Conservation (phyloP, 92 coral and sea anemone genomes). For the Actinostola sp. region DNA sequence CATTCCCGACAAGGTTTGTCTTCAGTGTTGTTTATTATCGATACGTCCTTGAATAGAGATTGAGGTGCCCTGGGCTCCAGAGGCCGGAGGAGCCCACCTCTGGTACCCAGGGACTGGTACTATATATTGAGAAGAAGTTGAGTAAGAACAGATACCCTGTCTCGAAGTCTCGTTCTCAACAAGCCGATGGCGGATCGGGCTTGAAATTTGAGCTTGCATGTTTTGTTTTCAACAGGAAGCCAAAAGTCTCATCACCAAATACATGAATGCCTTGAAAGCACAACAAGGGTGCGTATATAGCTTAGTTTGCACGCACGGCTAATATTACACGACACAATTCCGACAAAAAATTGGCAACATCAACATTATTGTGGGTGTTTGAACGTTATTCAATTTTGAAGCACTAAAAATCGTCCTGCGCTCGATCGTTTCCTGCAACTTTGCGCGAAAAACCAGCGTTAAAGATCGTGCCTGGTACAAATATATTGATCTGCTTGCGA, state of each 20-base stretch:
- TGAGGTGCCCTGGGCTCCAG: not conserved
- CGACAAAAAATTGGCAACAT: not conserved
- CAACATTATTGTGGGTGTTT: not conserved
- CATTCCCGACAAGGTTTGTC: constrained; percentile 19
- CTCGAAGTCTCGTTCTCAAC: no score
- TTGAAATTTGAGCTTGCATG: not conserved
- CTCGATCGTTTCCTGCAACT: no score
- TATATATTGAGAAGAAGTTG: no score
- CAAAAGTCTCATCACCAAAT: constrained; percentile 46
- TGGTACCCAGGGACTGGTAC: no score
- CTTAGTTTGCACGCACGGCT: not conserved
- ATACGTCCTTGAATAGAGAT: no score
- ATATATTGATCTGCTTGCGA: not conserved
- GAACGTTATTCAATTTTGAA: not conserved
- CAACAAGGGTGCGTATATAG: constrained; percentile 53
- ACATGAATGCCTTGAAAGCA: constrained; percentile 55
- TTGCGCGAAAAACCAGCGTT: no score
- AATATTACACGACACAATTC: no score
- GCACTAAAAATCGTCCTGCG: no score
- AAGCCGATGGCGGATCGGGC: not conserved
- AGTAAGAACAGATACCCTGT: no score
- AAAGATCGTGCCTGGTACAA: no score
- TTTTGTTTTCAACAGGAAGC: constrained; percentile 59
- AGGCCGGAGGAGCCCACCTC: no score
- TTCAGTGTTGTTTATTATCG: not conserved